Evolutionary conservation across 2,797 vertebrate species (phyloP).

Genomic region (Amniataba percoides): DNA sequence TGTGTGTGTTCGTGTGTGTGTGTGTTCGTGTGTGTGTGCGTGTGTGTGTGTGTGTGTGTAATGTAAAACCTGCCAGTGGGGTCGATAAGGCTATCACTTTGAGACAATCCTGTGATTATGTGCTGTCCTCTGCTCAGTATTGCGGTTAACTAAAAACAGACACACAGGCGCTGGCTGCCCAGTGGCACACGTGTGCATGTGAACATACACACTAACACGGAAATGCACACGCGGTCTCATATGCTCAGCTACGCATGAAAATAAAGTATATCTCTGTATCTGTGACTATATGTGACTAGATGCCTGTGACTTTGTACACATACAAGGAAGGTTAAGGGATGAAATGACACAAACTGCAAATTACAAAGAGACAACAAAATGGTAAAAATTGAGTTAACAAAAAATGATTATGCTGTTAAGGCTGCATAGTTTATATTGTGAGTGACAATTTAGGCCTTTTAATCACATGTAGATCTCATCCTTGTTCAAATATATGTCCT

Average conservation of each 20-base stretch:
- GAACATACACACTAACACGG: not conserved
- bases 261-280: conserved; percentile 10
- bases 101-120: conserved; percentile 23
- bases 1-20: not conserved
- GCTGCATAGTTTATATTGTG: not conserved
- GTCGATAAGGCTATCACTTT: conserved; percentile 55
- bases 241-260: not conserved
- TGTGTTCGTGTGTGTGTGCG: conserved; percentile 33
- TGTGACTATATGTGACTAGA: not conserved
- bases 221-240: not conserved
- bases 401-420: conserved; percentile 5
- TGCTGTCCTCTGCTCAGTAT: conserved; percentile 20
- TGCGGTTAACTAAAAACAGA: conserved; percentile 48
- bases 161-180: not conserved
- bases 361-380: not conserved
- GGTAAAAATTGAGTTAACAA: not conserved
- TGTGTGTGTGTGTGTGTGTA: conserved; percentile 27
- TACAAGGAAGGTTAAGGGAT: not conserved
- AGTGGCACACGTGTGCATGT: not conserved
- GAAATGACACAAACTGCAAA: conserved; percentile 15
- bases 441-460: not conserved
- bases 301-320: not conserved
- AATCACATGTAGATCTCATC: not conserved
- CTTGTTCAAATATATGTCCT: too few relatives aligned
- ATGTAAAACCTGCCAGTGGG: conserved; percentile 25